These are phyloP conservation scores for Hemistola chrysoprasaria DNA, from an alignment of 2,888 invertebrate species.

Conservation along the genomic window DNA sequence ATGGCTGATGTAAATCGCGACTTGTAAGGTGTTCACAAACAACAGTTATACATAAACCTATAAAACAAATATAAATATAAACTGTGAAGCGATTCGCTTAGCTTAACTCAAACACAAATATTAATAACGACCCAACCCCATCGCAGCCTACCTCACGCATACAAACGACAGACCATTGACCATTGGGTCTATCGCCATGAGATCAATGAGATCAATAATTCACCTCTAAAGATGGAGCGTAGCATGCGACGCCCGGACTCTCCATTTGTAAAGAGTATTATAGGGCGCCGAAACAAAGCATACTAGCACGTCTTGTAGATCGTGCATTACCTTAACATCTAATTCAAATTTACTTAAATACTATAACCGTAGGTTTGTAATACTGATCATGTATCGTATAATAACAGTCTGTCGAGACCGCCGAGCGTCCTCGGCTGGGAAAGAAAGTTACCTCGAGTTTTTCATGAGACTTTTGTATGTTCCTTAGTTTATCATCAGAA, in stretches of 20 bases:
- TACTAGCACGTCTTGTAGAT: constrained; percentile 40
- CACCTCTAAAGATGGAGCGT: constrained; percentile 20
- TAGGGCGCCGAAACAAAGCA: constrained; percentile 14
- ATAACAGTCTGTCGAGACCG: constrained; percentile 36
- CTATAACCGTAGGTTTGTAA: constrained; percentile 35
- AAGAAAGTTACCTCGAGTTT: constrained; percentile 1
- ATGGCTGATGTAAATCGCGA: constrained; percentile 22
- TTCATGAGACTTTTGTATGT: too few relatives aligned
- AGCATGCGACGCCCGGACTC: constrained; percentile 29
- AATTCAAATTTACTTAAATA: constrained; percentile 50
- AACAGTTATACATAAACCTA: too few relatives aligned
- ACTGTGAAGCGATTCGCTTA: constrained; percentile 8
- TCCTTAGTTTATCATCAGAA: too few relatives aligned
- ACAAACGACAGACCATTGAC: constrained; percentile 24
- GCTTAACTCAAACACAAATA: constrained; percentile 10
- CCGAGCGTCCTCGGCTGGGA: constrained; percentile 8
- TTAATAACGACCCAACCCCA: too few relatives aligned
- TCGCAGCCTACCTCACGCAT: constrained; percentile 45
- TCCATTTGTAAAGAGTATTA: constrained; percentile 27
- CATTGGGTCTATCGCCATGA: constrained; percentile 14
- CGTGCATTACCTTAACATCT: constrained; percentile 39
- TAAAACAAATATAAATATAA: constrained; percentile 22
- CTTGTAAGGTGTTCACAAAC: too few relatives aligned
- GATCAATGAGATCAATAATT: constrained; percentile 10
- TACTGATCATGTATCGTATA: constrained; percentile 49